Conservation (phyloP, 2,797 vertebrate genomes). For the Heliangelus exortis region DNA sequence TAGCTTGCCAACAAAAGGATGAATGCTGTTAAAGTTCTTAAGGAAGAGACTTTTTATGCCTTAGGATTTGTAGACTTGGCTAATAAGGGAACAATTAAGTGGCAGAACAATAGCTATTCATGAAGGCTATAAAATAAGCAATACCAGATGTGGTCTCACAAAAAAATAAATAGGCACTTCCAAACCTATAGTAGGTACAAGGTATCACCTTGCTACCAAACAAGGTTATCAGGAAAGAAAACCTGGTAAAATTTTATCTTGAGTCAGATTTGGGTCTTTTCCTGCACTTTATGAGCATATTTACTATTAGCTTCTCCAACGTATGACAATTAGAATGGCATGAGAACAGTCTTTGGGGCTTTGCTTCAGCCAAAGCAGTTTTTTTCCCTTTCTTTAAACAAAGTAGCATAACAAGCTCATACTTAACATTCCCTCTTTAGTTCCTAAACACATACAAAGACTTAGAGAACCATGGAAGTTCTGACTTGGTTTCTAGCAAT, state of each 20-base stretch:
- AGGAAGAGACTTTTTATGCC: constrained; percentile 1
- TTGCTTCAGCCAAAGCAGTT: neutral
- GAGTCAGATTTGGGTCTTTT: neutral
- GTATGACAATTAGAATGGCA: neutral
- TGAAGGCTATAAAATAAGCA: constrained; percentile 6
- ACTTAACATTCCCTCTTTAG: neutral
- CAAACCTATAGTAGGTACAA: neutral
- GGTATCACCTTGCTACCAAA: neutral
- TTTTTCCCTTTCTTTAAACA: neutral
- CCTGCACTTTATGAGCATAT: neutral
- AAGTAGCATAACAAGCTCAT: neutral
- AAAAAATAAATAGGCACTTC: neutral
- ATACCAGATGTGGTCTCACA: neutral
- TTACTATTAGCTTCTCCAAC: neutral
- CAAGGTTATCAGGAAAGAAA: neutral
- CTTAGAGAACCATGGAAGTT: neutral
- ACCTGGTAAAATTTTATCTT: neutral
- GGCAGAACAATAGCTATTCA: constrained; percentile 36
- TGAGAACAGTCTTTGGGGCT: neutral
- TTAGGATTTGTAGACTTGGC: constrained; percentile 12
- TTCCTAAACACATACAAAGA: neutral
- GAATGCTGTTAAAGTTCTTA: constrained; percentile 36
- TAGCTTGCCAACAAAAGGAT: constrained; percentile 21
- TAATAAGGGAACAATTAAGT: constrained; percentile 1
- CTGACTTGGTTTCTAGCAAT: neutral